Evolutionary conservation across 2,888 invertebrate species (phyloP), one percentile per base, ranked within the genome.

Genomic region (Eucera pruinosa): DNA sequence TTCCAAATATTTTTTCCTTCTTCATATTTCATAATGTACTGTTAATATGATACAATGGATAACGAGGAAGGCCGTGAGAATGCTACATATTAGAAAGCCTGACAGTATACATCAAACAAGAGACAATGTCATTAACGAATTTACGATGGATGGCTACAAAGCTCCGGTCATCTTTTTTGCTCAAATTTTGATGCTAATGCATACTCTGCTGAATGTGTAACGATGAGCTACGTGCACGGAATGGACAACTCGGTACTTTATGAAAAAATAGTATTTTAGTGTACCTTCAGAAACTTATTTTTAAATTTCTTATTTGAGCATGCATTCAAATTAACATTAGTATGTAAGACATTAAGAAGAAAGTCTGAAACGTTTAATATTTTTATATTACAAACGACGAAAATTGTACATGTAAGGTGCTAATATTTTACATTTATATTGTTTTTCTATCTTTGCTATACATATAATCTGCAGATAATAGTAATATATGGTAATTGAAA

Each of bases 61-160:
- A 30, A 60, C 13, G 20, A 30, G 41, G 11, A 57, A 57, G 57
- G 57, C 25, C 41, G 33, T 64, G 36, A 57, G 57, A 41, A 57
- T 9, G 41, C 18, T 58, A 58, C 6, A 58, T 41, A 43, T 43
- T 58, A 41, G 58, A 58, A 58, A 43, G 58, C 43, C 41, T 39
- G 41, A n/a, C 27, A 27, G 27, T 18, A 13, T 6, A 41, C 43
- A 43, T 43, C 27, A 43, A 43, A 27, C 41, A 41, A 58, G 18
- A 41, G 25, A 41, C 58, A 58, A 58, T 58, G 41, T 13, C 58
- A 58, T 58, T 58, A 43, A 18, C 27, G 58, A 13, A 9, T 60
- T 60, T 60, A 60, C 15, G 45, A 60, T 30, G 20, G 45, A 11
- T 45, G 27, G 11, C 11, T 27, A 13, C 13, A 36, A 45, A 4